A percentile compares a stretch with the other conserved stretches of the same genome.
phyloP scores from a whole-genome alignment of 2,888 invertebrate species.

The Mamestra brassicae region DNA sequence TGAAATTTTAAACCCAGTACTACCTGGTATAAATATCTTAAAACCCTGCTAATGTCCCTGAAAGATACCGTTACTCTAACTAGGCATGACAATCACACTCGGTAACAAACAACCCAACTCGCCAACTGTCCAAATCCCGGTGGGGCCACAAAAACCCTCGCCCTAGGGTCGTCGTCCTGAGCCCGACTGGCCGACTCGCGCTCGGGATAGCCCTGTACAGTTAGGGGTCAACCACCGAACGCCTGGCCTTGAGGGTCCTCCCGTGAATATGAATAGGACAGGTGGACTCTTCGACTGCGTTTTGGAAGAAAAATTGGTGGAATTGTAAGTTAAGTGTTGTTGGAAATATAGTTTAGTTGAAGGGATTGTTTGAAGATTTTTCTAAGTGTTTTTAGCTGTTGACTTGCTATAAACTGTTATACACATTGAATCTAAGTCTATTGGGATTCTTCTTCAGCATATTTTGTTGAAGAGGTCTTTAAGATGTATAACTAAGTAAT shows the following conservation, averaged over 20 bases:
- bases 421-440: background rate
- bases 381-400: background rate
- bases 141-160: constrained; percentile 50
- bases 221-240: constrained; percentile 66
- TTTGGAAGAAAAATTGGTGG: constrained; percentile 13
- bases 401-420: background rate
- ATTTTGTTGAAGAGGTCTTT: background rate
- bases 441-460: background rate
- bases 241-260: constrained; percentile 67
- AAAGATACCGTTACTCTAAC: constrained; percentile 20
- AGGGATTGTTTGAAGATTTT: background rate
- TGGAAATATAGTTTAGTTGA: no score
- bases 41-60: background rate
- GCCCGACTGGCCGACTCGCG: constrained; percentile 23
- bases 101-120: constrained; percentile 14
- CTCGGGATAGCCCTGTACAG: constrained; percentile 69
- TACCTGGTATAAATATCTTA: no score
- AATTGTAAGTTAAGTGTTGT: background rate
- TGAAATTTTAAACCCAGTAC: background rate
- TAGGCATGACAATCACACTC: constrained; percentile 14
- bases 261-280: constrained; percentile 68
- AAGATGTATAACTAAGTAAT: no score
- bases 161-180: constrained; percentile 62
- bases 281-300: constrained; percentile 50
- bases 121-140: constrained; percentile 50